These are phyloP conservation scores for Flabesymbios commensalis DNA, from an alignment of 2,888 invertebrate species.

Conservation along the genomic window DNA sequence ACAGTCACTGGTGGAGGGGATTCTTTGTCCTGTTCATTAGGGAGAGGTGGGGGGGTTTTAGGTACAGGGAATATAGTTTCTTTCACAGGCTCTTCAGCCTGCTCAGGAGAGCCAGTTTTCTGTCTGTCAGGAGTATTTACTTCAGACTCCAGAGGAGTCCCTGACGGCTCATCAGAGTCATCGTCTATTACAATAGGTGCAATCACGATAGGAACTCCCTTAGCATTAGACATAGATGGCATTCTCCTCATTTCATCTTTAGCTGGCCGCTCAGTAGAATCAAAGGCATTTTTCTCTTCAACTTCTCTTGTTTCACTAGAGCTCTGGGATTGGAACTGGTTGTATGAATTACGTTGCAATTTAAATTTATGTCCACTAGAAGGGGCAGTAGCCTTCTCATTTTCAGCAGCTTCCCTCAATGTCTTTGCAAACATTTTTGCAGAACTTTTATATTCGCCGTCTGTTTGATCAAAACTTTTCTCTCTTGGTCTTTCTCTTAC, in stretches of 20 bases:
- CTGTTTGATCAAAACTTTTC: no score
- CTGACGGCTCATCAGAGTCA: not conserved
- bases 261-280: not conserved
- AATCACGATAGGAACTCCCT: not conserved
- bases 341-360: constrained; percentile 16
- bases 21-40: not conserved
- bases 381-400: no score
- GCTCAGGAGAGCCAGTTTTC: no score
- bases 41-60: not conserved
- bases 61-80: not conserved
- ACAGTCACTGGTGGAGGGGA: not conserved
- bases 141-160: not conserved
- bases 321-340: not conserved
- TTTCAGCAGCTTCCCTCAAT: constrained; percentile 15
- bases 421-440: constrained; percentile 26
- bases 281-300: not conserved
- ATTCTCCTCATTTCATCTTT: not conserved
- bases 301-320: no score
- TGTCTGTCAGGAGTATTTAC: not conserved
- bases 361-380: not conserved
- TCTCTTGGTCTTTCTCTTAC: no score
- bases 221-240: not conserved
- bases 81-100: not conserved
- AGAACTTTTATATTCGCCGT: constrained; percentile 13
- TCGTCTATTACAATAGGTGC: not conserved